Percentiles rank a stretch among this genome's conserved stretches.
phyloP scores from a whole-genome alignment of 2,888 invertebrate genomes.

The Sceliomorpha sp. region DNA sequence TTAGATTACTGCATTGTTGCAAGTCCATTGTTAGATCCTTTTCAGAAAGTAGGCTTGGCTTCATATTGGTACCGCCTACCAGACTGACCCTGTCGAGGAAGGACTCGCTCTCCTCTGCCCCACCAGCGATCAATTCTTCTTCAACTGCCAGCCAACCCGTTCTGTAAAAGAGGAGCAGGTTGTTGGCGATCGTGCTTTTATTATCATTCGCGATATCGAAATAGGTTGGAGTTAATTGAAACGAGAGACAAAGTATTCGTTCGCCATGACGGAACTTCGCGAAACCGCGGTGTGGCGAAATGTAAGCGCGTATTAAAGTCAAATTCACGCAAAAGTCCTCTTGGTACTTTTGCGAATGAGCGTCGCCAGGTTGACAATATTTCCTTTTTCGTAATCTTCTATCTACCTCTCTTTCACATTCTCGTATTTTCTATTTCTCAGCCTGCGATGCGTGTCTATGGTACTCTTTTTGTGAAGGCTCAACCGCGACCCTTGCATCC shows the following conservation, averaged over 20 bases:
- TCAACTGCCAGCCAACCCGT: constrained; percentile 36
- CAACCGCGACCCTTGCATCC: constrained; percentile 55
- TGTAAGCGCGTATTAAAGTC: too few relatives aligned
- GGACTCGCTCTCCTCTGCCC: constrained; percentile 66
- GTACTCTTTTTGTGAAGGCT: constrained; percentile 54
- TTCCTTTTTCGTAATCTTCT: constrained; percentile 36
- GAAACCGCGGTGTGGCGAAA: too few relatives aligned
- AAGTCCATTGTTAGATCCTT: constrained; percentile 69
- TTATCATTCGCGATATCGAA: background rate
- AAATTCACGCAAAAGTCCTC: too few relatives aligned
- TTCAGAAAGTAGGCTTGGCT: constrained; percentile 72
- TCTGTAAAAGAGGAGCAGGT: constrained; percentile 40
- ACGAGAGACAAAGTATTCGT: background rate
- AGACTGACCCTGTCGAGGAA: constrained; percentile 69
- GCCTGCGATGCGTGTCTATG: constrained; percentile 43
- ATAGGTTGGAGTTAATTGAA: constrained; percentile 4
- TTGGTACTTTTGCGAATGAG: constrained; percentile 45
- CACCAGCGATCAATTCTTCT: constrained; percentile 62
- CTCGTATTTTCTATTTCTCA: constrained; percentile 50
- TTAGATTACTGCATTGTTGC: constrained; percentile 67
- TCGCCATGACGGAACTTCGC: too few relatives aligned
- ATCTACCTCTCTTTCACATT: constrained; percentile 44
- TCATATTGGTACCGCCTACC: constrained; percentile 74
- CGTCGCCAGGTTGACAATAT: constrained; percentile 45
- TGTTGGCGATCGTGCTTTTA: constrained; percentile 38